Percentiles rank a stretch among this genome's conserved stretches.
Conservation (phyloP, 2,113 vertebrate genomes). For the Ammodytes marinus region DNA sequence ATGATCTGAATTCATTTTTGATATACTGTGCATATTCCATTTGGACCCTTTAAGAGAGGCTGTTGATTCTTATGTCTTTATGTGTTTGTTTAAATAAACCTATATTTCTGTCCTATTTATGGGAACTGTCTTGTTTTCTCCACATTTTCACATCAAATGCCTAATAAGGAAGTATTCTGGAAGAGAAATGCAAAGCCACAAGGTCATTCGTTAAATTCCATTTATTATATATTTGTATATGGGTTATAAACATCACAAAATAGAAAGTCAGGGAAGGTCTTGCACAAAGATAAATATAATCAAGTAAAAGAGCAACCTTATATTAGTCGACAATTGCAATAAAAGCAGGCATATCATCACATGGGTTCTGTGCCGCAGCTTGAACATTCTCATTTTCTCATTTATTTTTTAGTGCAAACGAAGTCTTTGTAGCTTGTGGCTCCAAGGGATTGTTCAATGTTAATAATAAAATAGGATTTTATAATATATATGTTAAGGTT, state of each 20-base stretch:
- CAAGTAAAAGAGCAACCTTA: slow-evolving; percentile 81
- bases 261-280: slow-evolving; percentile 78
- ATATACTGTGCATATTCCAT: too few species aligned
- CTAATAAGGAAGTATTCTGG: neutral
- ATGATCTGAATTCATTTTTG: too few species aligned
- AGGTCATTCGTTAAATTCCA: slow-evolving; percentile 69
- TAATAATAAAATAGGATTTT: slow-evolving; percentile 74
- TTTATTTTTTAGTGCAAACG: slow-evolving; percentile 78
- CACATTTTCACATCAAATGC: neutral
- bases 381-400: slow-evolving; percentile 66
- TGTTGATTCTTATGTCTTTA: neutral
- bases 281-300: slow-evolving; percentile 77
- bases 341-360: slow-evolving; percentile 67
- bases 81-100: neutral
- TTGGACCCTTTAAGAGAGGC: neutral
- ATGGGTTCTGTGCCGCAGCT: slow-evolving; percentile 67
- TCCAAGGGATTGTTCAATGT: slow-evolving; percentile 56
- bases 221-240: slow-evolving; percentile 81
- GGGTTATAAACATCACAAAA: slow-evolving; percentile 85
- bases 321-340: slow-evolving; percentile 64
- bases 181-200: slow-evolving; percentile 42
- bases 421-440: slow-evolving; percentile 63
- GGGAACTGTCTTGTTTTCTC: neutral
- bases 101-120: neutral
- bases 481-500: slow-evolving; percentile 71